Evolutionary conservation across 2,888 invertebrate species (phyloP).

Genomic region (Apamea sordens): DNA sequence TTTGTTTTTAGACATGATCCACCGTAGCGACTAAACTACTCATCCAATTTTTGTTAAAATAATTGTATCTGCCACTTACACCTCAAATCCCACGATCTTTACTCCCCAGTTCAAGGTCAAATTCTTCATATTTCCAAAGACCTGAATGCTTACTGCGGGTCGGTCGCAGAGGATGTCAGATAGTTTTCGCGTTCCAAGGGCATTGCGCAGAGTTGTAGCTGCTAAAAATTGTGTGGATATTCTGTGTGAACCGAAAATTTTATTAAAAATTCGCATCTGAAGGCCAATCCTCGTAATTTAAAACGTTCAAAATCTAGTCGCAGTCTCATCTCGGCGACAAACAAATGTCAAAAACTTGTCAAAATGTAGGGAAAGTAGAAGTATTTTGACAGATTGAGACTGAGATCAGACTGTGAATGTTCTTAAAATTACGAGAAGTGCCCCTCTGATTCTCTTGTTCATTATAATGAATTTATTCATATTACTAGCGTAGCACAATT

Average conservation of each 20-base stretch:
- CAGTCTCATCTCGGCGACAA: too few relatives aligned
- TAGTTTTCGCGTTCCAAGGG: conserved; percentile 96
- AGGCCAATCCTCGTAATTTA: too few relatives aligned
- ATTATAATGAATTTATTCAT: background rate
- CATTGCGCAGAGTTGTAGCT: conserved; percentile 95
- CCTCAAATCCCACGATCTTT: conserved; percentile 96
- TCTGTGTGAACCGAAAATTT: conserved; percentile 78
- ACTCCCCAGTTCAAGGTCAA: conserved; percentile 96
- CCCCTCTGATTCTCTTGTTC: background rate
- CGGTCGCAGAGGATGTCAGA: conserved; percentile 96
- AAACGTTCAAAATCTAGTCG: too few relatives aligned
- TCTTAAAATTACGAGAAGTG: too few relatives aligned
- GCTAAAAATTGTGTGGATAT: conserved; percentile 94
- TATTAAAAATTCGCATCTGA: background rate
- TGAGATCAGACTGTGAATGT: too few relatives aligned
- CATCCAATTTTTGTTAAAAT: background rate
- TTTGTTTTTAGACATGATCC: background rate
- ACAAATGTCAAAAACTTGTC: too few relatives aligned
- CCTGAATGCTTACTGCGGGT: conserved; percentile 94
- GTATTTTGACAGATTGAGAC: too few relatives aligned
- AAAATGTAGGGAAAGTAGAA: too few relatives aligned
- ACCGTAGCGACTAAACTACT: background rate
- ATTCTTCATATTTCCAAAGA: conserved; percentile 93
- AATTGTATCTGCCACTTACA: conserved; percentile 90
- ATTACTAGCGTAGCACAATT: too few relatives aligned